Base-by-base conservation (phyloP, 2,113 vertebrate genomes). In the Tetrax tetrax region DNA sequence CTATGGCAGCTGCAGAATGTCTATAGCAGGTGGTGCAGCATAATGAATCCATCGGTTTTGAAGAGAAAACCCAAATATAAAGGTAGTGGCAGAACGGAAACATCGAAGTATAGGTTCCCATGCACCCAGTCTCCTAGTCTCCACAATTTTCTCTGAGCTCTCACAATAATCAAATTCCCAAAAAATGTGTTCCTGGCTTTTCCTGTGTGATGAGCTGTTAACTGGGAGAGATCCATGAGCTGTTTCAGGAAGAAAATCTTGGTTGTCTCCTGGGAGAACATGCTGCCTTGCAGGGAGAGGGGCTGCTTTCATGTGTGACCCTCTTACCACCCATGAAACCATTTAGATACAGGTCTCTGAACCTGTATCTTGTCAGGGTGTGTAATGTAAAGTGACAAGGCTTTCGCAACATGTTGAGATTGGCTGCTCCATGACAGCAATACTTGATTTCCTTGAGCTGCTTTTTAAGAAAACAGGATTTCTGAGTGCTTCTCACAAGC, bases 21-120 rank as follows among this genome's bases (percentile, higher is more conserved):
- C 91, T 87, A 69, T 95, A 96, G 78, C 76, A 83, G 80, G 90
- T 90, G 85, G 25, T 84, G 19, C 29, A 45, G 79, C 60, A 57
- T 71, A 90, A 93, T 94, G 90, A 95, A 95, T 78, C 69, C 87
- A 90, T 95, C 77, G 51, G 45, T 72, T 90, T 75, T 28, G 9
- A 71, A 65, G 59, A 51, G 48, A 90, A 95, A 75, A 5, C 33
- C 61, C 54, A 93, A 85, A 70, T 66, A 63, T 10, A 75, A 83
- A 91, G 31, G 24, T n/a, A 56, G 64, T 14, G 70, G 56, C 61
- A 93, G 59, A 83, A 89, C 6, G 59, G 71, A 65, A 80, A 83
- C 31, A 87, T 89, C 61, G 53, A 70, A 91, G 38, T 33, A 21
- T 29, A 64, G 27, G 28, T 35, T 94, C 17, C 41, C 31, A 3